Percentiles rank a stretch among this genome's conserved stretches.
Conservation (phyloP, 2,113 vertebrate species). For the Pionites leucogaster region DNA sequence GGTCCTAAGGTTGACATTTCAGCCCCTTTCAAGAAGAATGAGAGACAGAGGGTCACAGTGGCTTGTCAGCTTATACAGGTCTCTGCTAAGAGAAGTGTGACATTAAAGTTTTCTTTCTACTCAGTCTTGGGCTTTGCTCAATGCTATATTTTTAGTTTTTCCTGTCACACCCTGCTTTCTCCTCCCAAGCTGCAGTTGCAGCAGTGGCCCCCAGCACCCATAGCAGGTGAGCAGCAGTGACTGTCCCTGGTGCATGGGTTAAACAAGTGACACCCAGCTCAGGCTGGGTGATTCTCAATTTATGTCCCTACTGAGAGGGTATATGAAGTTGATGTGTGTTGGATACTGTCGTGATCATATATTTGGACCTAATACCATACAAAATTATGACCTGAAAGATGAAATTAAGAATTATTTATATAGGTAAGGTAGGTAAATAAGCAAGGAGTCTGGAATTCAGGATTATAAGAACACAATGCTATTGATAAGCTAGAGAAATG, state of each 20-base stretch:
- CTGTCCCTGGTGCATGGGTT: not conserved
- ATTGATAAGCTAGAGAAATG: not conserved
- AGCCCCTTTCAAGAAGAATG: not conserved
- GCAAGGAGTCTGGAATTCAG: not conserved
- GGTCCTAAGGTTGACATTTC: not conserved
- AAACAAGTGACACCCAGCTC: not conserved
- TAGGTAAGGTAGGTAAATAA: not conserved
- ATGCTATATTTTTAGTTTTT: not conserved
- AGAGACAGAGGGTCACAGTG: not conserved
- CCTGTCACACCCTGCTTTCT: not conserved
- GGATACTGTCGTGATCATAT: not conserved
- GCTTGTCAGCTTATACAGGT: not conserved
- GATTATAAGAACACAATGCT: not conserved
- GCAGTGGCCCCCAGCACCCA: not conserved
- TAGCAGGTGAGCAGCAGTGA: not conserved
- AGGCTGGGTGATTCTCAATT: not conserved
- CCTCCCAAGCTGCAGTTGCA: not conserved
- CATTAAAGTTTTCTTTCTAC: not conserved
- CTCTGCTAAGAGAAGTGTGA: not conserved
- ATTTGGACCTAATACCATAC: not conserved
- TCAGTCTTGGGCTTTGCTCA: not conserved
- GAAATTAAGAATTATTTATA: not conserved
- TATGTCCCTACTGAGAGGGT: not conserved
- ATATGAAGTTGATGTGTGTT: not conserved
- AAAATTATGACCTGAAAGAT: not conserved